These are phyloP conservation scores for Formicarius rufipectus DNA, from an alignment of 2,113 vertebrate genomes.

Conservation along the genomic window DNA sequence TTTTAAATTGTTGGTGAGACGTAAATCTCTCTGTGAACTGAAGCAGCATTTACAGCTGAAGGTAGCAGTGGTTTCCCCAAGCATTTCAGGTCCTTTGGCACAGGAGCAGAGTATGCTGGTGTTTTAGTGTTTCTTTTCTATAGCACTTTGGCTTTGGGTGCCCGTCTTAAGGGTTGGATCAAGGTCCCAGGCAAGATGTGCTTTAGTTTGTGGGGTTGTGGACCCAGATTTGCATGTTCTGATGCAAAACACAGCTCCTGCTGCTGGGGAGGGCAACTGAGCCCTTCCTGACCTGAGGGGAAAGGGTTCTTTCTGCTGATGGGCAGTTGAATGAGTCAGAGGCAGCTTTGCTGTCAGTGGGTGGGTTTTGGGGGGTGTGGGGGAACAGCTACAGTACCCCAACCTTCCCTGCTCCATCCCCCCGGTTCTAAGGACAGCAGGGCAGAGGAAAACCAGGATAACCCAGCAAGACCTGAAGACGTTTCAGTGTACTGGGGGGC, in stretches of 20 bases:
- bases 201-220: not conserved
- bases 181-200: not conserved
- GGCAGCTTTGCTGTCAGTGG: not conserved
- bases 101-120: not conserved
- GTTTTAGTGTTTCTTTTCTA: not conserved
- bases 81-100: not conserved
- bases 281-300: not conserved
- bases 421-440: too few relatives aligned
- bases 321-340: not conserved
- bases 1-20: not conserved
- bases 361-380: not conserved
- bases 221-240: not conserved
- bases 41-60: not conserved
- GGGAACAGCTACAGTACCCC: not conserved
- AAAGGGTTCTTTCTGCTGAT: not conserved
- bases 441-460: not conserved
- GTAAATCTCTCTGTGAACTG: not conserved
- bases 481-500: not conserved
- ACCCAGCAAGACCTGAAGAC: not conserved
- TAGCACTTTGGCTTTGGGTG: not conserved
- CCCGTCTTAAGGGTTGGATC: not conserved
- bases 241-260: not conserved
- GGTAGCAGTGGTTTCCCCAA: not conserved
- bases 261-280: not conserved
- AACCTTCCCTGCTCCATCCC: not conserved